These are phyloP conservation scores for Nematopogon swammerdamellus DNA, from an alignment of 2,888 invertebrate species.

Conservation along the genomic window DNA sequence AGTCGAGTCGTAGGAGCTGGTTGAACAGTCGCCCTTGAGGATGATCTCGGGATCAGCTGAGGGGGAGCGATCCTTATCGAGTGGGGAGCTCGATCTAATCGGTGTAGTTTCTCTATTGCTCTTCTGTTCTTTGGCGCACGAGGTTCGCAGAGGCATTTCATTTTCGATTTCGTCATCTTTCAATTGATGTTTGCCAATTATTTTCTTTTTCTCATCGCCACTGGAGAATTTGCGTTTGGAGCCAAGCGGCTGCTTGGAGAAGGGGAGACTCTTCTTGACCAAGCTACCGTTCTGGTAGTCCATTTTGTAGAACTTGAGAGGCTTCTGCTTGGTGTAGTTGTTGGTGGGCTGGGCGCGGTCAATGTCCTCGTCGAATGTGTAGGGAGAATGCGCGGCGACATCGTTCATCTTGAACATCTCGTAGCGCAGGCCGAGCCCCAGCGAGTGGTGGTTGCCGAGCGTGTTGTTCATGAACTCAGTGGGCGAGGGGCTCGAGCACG, in stretches of 20 bases:
- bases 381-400: slow-evolving; percentile 7
- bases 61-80: neutral
- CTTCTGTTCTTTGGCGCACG: slow-evolving; percentile 9
- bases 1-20: slow-evolving; percentile 28
- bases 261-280: slow-evolving; percentile 56
- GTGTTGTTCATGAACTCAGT: slow-evolving; percentile 3
- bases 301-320: slow-evolving; percentile 14
- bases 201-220: slow-evolving; percentile 20
- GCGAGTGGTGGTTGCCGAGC: neutral
- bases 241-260: slow-evolving; percentile 47
- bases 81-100: neutral
- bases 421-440: neutral
- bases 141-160: slow-evolving; percentile 17
- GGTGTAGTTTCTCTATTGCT: neutral
- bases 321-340: slow-evolving; percentile 9
- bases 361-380: slow-evolving; percentile 7
- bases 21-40: neutral
- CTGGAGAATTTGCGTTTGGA: slow-evolving; percentile 37
- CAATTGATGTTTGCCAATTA: slow-evolving; percentile 13
- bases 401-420: slow-evolving; percentile 1
- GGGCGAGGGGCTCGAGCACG: slow-evolving; percentile 32
- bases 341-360: neutral
- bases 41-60: slow-evolving; percentile 1
- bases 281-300: slow-evolving; percentile 50
- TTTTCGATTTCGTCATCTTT: slow-evolving; percentile 6